Percentiles rank a stretch among this genome's conserved stretches.
Conservation (phyloP, 2,888 invertebrate genomes). For the Tinea trinotella region DNA sequence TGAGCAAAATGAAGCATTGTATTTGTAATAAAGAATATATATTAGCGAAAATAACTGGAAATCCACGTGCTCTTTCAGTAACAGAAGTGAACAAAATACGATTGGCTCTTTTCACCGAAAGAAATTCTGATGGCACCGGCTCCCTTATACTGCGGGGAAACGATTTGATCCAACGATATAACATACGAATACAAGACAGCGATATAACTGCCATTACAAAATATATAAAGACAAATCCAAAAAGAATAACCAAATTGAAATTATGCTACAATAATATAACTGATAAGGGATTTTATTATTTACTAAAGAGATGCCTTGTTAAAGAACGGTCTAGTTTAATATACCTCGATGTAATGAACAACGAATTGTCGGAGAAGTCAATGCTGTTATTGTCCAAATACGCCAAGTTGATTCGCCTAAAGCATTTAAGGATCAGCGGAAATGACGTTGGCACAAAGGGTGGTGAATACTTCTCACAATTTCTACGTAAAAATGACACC, state of each 20-base stretch:
- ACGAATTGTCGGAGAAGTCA: conserved; percentile 60
- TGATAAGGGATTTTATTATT: conserved; percentile 55
- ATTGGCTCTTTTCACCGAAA: conserved; percentile 55
- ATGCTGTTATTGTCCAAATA: conserved; percentile 45
- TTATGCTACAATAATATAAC: conserved; percentile 72
- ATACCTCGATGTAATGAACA: conserved; percentile 72
- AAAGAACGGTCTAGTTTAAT: conserved; percentile 57
- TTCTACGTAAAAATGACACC: conserved; percentile 54
- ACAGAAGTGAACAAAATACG: conserved; percentile 43
- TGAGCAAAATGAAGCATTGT: conserved; percentile 35
- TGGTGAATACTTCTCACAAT: conserved; percentile 60
- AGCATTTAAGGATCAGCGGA: conserved; percentile 69
- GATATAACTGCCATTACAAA: conserved; percentile 64
- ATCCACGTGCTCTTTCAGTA: conserved; percentile 28
- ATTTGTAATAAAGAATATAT: conserved; percentile 39
- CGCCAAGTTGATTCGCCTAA: conserved; percentile 50
- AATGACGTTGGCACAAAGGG: conserved; percentile 71
- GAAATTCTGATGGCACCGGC: conserved; percentile 68
- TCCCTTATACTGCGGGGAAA: conserved; percentile 65
- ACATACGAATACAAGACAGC: conserved; percentile 49
- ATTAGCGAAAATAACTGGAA: conserved; percentile 39
- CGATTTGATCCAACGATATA: conserved; percentile 51
- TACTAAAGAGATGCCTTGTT: conserved; percentile 51
- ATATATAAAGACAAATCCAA: conserved; percentile 53
- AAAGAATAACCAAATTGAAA: conserved; percentile 61